Evolutionary conservation across 2,888 invertebrate genomes (phyloP), one percentile per base, ranked within the genome.

Genomic region (Salticus scenicus): DNA sequence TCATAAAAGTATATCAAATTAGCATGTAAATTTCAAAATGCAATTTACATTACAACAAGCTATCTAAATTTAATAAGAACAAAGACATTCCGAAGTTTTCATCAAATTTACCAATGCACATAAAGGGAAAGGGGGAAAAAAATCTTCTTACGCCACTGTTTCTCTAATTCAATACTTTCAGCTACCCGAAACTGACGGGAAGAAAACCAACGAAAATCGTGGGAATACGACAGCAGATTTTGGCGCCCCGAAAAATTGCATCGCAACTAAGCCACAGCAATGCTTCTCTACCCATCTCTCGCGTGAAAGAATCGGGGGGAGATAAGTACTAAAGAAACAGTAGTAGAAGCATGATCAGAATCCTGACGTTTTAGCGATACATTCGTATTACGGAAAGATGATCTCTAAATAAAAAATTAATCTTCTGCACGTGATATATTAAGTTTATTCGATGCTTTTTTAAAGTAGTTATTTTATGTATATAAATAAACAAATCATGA

Each of bases 211-310:
- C 57, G 30, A 72, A 73, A 84, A 84, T 84, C 83, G 83, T 84
- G 83, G 77, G 83, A 84, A 84, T 31, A 73, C 67, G 63, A 63
- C 83, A 84, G 83, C 77, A 84, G 83, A 84, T 78, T 84, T 84
- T 84, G 83, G 83, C 83, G 83, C 83, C 67, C 72, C 72, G 77
- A 84, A 84, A 84, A 84, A 78, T 84, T 77, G 72, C 77, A 73
- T 78, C 73, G 37, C 37, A 37, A 10, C 37, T 37, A 37, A 37
- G 37, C 51, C 31, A 37, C 66, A 41, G 4, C 69, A 64, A 57
- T 57, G 72, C 72, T 4, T 10, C 7, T n/a, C 8, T n/a, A 67
- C n/a, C 51, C 77, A 47, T 14, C 41, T 28, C 33, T 66, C 63
- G 63, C 66, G 72, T 14, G 27, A 27, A 42, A n/a, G 70, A 67